These are phyloP conservation scores for Poeciliopsis turneri DNA, from an alignment of 2,797 vertebrate genomes.

Conservation along the genomic window DNA sequence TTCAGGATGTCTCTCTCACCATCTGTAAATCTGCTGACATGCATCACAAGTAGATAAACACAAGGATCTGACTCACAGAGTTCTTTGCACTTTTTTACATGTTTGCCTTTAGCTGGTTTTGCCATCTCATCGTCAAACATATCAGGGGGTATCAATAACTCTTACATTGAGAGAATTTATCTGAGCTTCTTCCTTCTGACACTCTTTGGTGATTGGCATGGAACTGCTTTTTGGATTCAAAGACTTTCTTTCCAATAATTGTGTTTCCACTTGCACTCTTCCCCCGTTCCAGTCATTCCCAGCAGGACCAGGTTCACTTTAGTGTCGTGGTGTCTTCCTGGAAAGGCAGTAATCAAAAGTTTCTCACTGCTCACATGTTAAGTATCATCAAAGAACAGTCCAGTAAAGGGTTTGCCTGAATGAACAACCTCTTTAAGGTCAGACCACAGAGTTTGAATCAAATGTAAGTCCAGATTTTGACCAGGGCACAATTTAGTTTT, in stretches of 20 bases:
- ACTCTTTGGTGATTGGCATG: background rate
- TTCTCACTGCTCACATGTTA: too few relatives aligned
- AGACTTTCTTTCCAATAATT: fast-evolving
- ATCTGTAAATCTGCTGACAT: slow-evolving; percentile 16
- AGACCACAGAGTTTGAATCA: too few relatives aligned
- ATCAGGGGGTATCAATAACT: slow-evolving; percentile 29
- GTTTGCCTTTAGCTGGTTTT: fast-evolving
- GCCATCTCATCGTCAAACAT: background rate
- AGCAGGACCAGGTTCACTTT: too few relatives aligned
- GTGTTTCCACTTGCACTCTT: too few relatives aligned
- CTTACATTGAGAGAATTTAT: background rate
- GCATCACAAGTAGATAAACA: slow-evolving; percentile 19
- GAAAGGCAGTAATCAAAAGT: too few relatives aligned
- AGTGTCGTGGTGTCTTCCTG: too few relatives aligned
- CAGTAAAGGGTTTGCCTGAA: too few relatives aligned
- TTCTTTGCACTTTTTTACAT: background rate
- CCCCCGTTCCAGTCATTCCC: too few relatives aligned
- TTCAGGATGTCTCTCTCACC: background rate
- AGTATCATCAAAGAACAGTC: too few relatives aligned
- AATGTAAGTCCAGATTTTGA: too few relatives aligned
- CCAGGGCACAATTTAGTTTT: too few relatives aligned
- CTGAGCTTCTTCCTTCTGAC: background rate
- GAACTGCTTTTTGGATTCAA: fast-evolving
- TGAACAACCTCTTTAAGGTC: too few relatives aligned
- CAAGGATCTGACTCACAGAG: background rate